A percentile compares a stretch with the other conserved stretches of the same genome.
phyloP scores from a whole-genome alignment of 2,888 invertebrate species.

The Phyto melanocephala region DNA sequence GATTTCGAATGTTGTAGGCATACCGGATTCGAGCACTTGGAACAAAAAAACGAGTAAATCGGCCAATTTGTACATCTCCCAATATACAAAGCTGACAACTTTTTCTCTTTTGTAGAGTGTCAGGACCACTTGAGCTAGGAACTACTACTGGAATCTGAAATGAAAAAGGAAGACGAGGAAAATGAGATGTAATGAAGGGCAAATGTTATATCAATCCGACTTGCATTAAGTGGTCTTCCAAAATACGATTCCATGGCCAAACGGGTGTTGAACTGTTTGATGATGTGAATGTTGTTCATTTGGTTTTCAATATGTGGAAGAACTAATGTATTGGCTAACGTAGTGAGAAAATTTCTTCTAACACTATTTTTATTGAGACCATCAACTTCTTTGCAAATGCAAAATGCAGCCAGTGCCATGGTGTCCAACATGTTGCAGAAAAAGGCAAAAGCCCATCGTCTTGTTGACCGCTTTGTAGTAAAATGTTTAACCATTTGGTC shows the following conservation, averaged over 20 bases:
- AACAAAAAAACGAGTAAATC: conserved; percentile 37
- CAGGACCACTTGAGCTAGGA: too few relatives aligned
- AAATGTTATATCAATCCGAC: conserved; percentile 45
- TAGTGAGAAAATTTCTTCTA: conserved; percentile 29
- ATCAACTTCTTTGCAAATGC: conserved; percentile 22
- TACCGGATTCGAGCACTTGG: conserved; percentile 34
- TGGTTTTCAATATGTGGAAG: too few relatives aligned
- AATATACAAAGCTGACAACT: conserved; percentile 43
- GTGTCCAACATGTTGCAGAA: conserved; percentile 48
- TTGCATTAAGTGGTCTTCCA: conserved; percentile 50
- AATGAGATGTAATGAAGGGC: too few relatives aligned
- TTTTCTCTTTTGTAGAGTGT: conserved; percentile 43
- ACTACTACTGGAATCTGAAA: too few relatives aligned
- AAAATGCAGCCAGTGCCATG: conserved; percentile 22
- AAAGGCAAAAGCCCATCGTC: conserved; percentile 18
- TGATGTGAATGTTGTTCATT: too few relatives aligned
- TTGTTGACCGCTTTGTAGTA: too few relatives aligned
- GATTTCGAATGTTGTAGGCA: conserved; percentile 17
- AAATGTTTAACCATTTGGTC: too few relatives aligned
- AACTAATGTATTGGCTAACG: neutral
- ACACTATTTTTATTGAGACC: conserved; percentile 9
- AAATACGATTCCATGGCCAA: conserved; percentile 54
- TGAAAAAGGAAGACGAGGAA: too few relatives aligned
- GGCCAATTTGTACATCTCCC: conserved; percentile 38
- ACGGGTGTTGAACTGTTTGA: conserved; percentile 18